Conservation (phyloP, 2,797 vertebrate species). For the Lacerta viridis region DNA sequence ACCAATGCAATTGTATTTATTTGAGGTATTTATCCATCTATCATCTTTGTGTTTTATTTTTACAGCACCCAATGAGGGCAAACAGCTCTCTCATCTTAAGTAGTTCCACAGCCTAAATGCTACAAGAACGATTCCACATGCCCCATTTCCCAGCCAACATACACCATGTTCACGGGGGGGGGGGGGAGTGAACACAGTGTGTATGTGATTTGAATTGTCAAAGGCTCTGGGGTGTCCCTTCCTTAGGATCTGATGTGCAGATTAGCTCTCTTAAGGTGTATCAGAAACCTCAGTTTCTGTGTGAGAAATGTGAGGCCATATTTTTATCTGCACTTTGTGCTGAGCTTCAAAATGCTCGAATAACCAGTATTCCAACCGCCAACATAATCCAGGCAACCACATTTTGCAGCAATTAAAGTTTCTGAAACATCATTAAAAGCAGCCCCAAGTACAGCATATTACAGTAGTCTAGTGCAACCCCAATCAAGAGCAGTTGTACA, state of each 20-base stretch:
- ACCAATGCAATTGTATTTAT: not conserved
- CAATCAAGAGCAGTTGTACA: too few species aligned
- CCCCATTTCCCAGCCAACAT: too few species aligned
- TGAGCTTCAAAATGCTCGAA: too few species aligned
- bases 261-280: not conserved
- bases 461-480: too few species aligned
- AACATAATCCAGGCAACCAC: too few species aligned
- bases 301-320: not conserved
- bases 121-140: not conserved
- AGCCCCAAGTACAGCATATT: too few species aligned
- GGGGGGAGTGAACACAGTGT: not conserved
- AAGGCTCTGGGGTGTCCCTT: not conserved
- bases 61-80: not conserved
- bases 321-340: too few species aligned
- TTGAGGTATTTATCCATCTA: not conserved
- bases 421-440: too few species aligned
- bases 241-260: not conserved
- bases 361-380: too few species aligned
- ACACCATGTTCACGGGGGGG: too few species aligned
- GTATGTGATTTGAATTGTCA: not conserved
- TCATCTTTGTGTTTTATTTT: not conserved
- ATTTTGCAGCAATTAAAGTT: too few species aligned
- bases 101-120: not conserved
- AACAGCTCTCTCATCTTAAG: not conserved
- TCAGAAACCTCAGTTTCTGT: not conserved